phyloP scores from a whole-genome alignment of 2,797 vertebrate genomes.

The Capromys pilorides region DNA sequence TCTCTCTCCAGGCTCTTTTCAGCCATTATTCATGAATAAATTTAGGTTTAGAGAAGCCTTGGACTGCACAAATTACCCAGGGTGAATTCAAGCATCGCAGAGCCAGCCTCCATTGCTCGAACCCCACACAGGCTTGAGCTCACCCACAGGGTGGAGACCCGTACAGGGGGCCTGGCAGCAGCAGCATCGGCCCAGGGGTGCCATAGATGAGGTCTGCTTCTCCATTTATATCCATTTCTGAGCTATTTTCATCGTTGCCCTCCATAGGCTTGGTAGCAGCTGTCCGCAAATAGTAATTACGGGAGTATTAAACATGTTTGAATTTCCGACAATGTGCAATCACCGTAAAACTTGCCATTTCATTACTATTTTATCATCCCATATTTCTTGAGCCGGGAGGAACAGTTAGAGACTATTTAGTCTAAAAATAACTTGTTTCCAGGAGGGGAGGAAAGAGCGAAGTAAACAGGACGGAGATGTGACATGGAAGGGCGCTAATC shows the following conservation, averaged over 20 bases:
- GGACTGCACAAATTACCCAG: background rate
- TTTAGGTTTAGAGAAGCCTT: accelerated
- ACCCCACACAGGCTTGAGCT: accelerated
- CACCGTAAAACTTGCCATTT: background rate
- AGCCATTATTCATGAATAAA: background rate
- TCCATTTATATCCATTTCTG: background rate
- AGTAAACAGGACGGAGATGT: background rate
- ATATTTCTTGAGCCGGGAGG: background rate
- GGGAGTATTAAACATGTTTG: background rate
- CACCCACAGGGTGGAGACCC: accelerated
- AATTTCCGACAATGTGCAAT: background rate
- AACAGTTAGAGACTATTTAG: background rate
- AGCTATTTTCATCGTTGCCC: too few species aligned
- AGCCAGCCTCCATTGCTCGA: accelerated
- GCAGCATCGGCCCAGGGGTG: accelerated
- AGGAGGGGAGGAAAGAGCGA: background rate
- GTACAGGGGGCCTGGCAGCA: accelerated
- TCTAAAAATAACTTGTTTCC: background rate
- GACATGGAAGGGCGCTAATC: accelerated
- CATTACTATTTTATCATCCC: background rate
- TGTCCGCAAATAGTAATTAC: accelerated
- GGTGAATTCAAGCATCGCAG: accelerated
- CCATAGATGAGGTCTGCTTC: accelerated
- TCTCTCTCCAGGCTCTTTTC: background rate
- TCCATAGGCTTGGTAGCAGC: background rate